Conservation (phyloP, 1,140 invertebrate species). For the Pseudachorutes palmiensis region DNA sequence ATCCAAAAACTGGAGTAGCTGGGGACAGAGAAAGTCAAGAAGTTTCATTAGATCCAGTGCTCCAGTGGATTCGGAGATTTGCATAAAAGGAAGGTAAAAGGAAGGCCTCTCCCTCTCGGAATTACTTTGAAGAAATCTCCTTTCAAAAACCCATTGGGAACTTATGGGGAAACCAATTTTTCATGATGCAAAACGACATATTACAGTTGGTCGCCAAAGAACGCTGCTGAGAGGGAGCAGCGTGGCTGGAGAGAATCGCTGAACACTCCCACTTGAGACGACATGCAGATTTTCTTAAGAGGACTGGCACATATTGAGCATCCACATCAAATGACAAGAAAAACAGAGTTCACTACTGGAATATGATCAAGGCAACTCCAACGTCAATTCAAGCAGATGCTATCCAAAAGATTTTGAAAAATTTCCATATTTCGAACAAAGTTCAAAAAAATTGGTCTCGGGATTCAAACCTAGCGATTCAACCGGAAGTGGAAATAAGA, state of each 20-base stretch:
- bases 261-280: too few relatives aligned
- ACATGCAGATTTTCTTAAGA: neutral
- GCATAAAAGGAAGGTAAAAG: slow-evolving; percentile 11
- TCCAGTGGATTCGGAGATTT: neutral
- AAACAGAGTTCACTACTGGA: neutral
- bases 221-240: too few relatives aligned
- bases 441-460: neutral
- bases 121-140: neutral
- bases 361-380: neutral
- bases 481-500: too few relatives aligned
- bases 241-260: too few relatives aligned
- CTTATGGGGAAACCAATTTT: slow-evolving; percentile 10
- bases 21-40: slow-evolving; percentile 5
- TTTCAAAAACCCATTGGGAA: slow-evolving; percentile 11
- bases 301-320: neutral
- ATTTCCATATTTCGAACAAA: neutral
- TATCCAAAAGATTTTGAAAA: neutral
- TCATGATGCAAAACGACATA: too few relatives aligned
- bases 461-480: too few relatives aligned
- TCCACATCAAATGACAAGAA: neutral
- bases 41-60: neutral
- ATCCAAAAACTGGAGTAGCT: slow-evolving; percentile 3
- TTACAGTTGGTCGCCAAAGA: too few relatives aligned
- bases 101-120: neutral
- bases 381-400: neutral